phyloP scores from a whole-genome alignment of 2,797 vertebrate genomes.

The Scyliorhinus canicula region DNA sequence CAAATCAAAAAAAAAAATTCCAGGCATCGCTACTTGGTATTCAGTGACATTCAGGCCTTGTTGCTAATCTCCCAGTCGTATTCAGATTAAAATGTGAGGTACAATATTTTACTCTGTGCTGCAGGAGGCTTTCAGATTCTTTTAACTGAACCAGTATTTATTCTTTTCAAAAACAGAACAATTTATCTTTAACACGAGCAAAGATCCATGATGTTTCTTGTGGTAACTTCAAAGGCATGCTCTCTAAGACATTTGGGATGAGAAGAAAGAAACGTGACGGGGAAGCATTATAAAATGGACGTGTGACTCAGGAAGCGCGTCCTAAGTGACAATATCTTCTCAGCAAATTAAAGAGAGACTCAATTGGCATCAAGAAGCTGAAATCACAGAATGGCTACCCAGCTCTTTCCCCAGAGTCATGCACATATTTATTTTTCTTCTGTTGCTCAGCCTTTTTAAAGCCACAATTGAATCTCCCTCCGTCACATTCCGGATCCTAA shows the following conservation, averaged over 20 bases:
- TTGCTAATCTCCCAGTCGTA: background rate
- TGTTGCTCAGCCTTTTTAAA: background rate
- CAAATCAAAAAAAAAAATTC: background rate
- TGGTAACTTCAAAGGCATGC: background rate
- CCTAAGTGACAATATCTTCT: background rate
- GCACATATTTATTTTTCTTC: background rate
- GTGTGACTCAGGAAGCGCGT: background rate
- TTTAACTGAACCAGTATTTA: background rate
- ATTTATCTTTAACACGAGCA: background rate
- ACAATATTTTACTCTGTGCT: background rate
- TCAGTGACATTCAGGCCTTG: slow-evolving; percentile 1
- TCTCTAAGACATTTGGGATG: background rate
- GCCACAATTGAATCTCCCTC: background rate
- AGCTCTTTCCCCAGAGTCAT: background rate
- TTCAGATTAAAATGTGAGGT: slow-evolving; percentile 26
- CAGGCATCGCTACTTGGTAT: background rate
- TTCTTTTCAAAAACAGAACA: background rate
- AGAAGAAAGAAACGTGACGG: background rate
- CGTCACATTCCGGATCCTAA: background rate
- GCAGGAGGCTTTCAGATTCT: background rate
- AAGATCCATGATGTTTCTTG: background rate
- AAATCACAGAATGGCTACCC: too few relatives aligned
- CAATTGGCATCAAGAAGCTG: background rate
- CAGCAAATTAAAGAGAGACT: background rate
- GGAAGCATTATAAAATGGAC: background rate